phyloP scores from a whole-genome alignment of 2,113 vertebrate genomes.

The Dascyllus trimaculatus region DNA sequence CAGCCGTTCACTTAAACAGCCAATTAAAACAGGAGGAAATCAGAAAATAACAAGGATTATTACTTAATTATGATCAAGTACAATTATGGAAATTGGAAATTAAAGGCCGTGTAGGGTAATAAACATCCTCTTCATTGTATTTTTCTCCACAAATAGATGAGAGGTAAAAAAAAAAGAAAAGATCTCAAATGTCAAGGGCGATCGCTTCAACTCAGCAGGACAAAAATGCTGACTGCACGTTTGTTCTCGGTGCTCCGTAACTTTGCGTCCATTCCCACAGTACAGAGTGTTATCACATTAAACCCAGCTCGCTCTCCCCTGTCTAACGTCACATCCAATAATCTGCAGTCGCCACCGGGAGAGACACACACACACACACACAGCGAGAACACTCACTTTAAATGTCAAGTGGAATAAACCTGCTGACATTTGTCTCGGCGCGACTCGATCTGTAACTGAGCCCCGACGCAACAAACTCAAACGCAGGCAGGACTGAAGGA shows the following conservation, averaged over 20 bases:
- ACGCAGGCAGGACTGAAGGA: not conserved
- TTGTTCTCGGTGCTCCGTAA: not conserved
- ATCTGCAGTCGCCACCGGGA: not conserved
- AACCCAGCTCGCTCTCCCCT: not conserved
- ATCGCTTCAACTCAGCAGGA: not conserved
- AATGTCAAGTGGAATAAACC: slow-evolving; percentile 39
- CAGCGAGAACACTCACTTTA: slow-evolving; percentile 1
- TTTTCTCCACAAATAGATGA: too few relatives aligned
- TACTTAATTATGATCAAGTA: not conserved
- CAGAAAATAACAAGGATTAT: too few relatives aligned
- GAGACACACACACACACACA: not conserved
- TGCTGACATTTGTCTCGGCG: slow-evolving; percentile 12
- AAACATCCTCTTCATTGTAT: not conserved
- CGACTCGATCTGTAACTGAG: slow-evolving; percentile 13
- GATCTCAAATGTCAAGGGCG: not conserved
- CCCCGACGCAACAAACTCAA: not conserved
- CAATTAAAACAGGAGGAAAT: not conserved
- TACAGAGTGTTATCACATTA: not conserved
- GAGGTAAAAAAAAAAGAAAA: not conserved
- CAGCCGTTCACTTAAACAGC: too few relatives aligned
- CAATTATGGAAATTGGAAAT: not conserved
- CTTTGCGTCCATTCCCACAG: not conserved
- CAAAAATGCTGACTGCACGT: not conserved
- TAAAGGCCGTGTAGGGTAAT: not conserved
- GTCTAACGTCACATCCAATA: not conserved